Evolutionary conservation across 2,797 vertebrate genomes (phyloP).

Genomic region (Carduelis carduelis): DNA sequence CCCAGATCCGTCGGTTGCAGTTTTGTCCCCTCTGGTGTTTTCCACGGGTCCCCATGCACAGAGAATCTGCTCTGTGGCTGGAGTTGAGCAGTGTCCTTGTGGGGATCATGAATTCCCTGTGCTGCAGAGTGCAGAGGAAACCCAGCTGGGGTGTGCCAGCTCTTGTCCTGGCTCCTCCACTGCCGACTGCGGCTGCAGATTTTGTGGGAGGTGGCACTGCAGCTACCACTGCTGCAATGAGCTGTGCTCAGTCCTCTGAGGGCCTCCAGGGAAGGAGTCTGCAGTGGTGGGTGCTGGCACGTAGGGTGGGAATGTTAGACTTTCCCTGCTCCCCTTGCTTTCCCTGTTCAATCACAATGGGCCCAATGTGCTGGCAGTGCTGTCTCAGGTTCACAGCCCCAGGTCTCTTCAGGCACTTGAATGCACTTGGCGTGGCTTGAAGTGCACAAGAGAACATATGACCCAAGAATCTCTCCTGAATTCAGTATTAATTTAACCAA

Average conservation of each 20-base stretch:
- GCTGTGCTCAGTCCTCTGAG: background rate
- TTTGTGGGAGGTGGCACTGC: background rate
- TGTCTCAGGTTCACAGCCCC: accelerated
- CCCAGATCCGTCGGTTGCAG: accelerated
- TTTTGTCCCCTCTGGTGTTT: background rate
- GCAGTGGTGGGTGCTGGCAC: background rate
- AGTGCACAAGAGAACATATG: background rate
- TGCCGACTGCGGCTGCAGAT: background rate
- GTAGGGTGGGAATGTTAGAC: background rate
- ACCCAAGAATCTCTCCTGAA: background rate
- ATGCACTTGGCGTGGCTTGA: background rate
- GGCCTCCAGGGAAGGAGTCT: background rate
- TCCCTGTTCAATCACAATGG: background rate
- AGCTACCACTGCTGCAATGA: background rate
- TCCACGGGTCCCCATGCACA: accelerated
- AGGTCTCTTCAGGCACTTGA: background rate
- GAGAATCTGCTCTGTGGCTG: background rate
- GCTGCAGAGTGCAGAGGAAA: background rate
- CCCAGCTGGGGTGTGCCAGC: background rate
- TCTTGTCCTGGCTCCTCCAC: background rate
- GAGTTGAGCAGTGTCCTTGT: accelerated
- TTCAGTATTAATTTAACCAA: background rate
- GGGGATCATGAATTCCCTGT: accelerated
- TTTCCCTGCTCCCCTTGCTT: background rate
- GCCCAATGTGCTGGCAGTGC: background rate